A percentile compares a stretch with the other conserved stretches of the same genome.
phyloP scores from a whole-genome alignment of 2,888 invertebrate genomes.

The Cheilosia soror region DNA sequence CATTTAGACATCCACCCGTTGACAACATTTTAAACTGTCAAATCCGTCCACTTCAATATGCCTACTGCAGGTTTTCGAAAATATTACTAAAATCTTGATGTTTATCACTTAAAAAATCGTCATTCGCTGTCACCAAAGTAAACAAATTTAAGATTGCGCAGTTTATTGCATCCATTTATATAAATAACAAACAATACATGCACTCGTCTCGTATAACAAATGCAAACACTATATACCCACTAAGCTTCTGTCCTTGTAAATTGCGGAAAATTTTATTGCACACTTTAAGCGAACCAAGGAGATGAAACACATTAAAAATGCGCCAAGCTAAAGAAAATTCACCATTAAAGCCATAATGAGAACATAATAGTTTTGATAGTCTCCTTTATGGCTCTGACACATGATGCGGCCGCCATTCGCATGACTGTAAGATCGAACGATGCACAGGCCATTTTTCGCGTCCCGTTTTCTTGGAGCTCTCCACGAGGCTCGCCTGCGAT shows the following conservation, averaged over 20 bases:
- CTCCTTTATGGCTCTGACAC: conserved; percentile 60
- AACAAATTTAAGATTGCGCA: background rate
- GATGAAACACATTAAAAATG: conserved; percentile 37
- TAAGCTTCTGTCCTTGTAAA: conserved; percentile 13
- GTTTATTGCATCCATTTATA: background rate
- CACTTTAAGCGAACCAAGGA: conserved; percentile 4
- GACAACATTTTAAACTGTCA: too few species aligned
- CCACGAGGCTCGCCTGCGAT: conserved; percentile 41
- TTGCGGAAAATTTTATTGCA: conserved; percentile 26
- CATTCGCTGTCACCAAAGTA: too few species aligned
- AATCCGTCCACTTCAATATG: too few species aligned
- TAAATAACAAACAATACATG: conserved; percentile 18
- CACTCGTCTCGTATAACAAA: background rate
- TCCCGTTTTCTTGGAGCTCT: conserved; percentile 30
- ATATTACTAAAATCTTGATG: too few species aligned
- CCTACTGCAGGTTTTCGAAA: too few species aligned
- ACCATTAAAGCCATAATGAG: conserved; percentile 63
- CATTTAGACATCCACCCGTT: too few species aligned
- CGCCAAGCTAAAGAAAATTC: conserved; percentile 34
- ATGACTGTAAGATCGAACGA: conserved; percentile 49
- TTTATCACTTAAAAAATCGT: too few species aligned
- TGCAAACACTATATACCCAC: background rate
- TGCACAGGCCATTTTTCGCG: conserved; percentile 29
- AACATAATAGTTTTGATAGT: conserved; percentile 68
- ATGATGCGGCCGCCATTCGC: conserved; percentile 50